These are phyloP conservation scores for Hesperia comma DNA, from an alignment of 2,888 invertebrate genomes.

Conservation along the genomic window DNA sequence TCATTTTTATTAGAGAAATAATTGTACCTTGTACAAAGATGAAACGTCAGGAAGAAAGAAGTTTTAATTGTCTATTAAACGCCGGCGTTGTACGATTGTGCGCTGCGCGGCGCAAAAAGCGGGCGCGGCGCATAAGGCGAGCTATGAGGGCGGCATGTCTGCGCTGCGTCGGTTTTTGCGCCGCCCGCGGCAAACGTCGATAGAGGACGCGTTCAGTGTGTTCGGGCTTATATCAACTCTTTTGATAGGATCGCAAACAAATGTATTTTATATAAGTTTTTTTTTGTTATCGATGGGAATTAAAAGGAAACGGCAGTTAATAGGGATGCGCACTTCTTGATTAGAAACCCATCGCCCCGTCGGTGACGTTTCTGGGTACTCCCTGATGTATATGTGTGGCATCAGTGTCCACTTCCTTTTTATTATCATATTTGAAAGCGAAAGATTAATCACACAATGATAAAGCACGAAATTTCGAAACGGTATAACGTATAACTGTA, in stretches of 20 bases:
- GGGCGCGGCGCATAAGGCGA: slow-evolving; percentile 66
- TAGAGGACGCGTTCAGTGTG: slow-evolving; percentile 42
- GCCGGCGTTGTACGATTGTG: slow-evolving; percentile 47
- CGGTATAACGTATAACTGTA: too few relatives aligned
- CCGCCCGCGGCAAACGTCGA: slow-evolving; percentile 41
- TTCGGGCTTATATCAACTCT: not conserved
- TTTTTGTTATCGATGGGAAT: too few relatives aligned
- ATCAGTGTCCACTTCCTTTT: too few relatives aligned
- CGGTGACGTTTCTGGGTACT: too few relatives aligned
- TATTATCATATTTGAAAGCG: too few relatives aligned
- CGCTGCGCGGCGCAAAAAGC: slow-evolving; percentile 57
- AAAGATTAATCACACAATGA: too few relatives aligned
- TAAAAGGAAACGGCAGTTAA: too few relatives aligned
- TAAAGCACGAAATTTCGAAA: too few relatives aligned
- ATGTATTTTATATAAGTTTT: not conserved
- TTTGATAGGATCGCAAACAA: not conserved
- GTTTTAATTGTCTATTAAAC: slow-evolving; percentile 49
- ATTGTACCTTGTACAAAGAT: too few relatives aligned
- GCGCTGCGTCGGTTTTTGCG: slow-evolving; percentile 53
- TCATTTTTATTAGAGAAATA: not conserved
- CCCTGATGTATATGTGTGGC: too few relatives aligned
- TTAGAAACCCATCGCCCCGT: too few relatives aligned
- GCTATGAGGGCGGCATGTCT: slow-evolving; percentile 71
- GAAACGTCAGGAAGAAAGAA: slow-evolving; percentile 25
- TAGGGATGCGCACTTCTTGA: too few relatives aligned